Conservation (phyloP, 2,797 vertebrate genomes). For the Pristis pectinata region DNA sequence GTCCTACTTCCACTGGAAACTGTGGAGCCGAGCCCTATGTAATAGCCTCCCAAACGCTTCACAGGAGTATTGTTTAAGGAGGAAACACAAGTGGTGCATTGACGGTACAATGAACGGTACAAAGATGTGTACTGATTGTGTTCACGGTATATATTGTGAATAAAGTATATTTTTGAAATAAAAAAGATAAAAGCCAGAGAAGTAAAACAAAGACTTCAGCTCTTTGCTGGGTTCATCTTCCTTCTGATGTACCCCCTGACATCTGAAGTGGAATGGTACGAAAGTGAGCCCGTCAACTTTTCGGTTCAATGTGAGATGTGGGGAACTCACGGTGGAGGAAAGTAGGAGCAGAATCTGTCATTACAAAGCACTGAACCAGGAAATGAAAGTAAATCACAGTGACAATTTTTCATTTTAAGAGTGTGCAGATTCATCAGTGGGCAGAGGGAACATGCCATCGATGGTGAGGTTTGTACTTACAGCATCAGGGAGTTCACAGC, state of each 20-base stretch:
- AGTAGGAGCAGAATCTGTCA: not conserved
- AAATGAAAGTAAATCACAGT: not conserved
- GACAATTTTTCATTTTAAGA: not conserved
- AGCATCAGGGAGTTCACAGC: conserved; percentile 39
- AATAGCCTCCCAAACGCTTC: no score
- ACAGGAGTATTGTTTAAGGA: no score
- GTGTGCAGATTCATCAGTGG: not conserved
- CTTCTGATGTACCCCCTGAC: not conserved
- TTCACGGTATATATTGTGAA: no score
- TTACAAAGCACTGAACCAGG: not conserved
- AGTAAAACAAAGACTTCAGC: not conserved
- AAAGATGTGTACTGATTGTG: no score
- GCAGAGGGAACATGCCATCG: not conserved
- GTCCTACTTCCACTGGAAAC: no score
- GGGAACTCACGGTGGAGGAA: conserved; percentile 38
- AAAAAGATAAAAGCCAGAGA: not conserved
- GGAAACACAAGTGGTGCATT: no score
- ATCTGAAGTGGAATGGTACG: not conserved
- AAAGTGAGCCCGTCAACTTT: not conserved
- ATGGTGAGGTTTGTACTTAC: conserved; percentile 31
- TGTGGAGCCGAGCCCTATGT: no score
- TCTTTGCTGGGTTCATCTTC: not conserved
- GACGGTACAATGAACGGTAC: no score
- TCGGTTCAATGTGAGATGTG: conserved; percentile 36
- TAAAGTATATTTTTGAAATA: no score